Evolutionary conservation across 1,140 invertebrate species (phyloP).

Genomic region (Bombus difficillimus): DNA sequence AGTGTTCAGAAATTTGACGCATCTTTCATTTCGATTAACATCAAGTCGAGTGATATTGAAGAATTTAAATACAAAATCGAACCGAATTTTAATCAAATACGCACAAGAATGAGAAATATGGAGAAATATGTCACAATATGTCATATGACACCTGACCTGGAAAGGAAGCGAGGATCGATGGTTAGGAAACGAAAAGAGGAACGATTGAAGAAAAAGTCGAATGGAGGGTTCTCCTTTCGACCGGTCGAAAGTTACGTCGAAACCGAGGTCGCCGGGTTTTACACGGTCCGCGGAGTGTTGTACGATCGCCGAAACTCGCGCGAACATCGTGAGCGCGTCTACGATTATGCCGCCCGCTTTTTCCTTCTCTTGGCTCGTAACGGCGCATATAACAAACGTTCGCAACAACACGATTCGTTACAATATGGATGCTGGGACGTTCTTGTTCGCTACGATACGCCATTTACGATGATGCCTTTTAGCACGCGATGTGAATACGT

Average conservation of each 20-base stretch:
- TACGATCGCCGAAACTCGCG: neutral
- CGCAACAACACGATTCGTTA: slow-evolving; percentile 4
- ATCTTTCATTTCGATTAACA: neutral
- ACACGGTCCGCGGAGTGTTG: neutral
- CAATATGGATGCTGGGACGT: slow-evolving; percentile 31
- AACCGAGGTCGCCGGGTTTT: slow-evolving; percentile 51
- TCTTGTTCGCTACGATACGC: neutral
- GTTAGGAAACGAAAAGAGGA: neutral
- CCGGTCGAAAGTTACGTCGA: slow-evolving; percentile 49
- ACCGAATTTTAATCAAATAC: neutral
- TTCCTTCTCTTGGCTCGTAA: neutral
- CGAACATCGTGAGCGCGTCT: slow-evolving; percentile 22
- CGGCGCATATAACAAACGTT: neutral
- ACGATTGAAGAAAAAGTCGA: slow-evolving; percentile 32
- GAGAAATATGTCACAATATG: neutral
- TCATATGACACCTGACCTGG: neutral
- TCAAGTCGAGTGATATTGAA: neutral
- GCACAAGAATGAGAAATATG: neutral
- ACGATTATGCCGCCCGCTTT: slow-evolving; percentile 10
- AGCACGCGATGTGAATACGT: neutral
- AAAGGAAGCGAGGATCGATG: neutral
- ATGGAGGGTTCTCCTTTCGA: slow-evolving; percentile 29
- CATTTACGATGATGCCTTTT: neutral
- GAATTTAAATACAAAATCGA: neutral
- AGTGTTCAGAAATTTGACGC: neutral